Base-by-base conservation (phyloP, 2,797 vertebrate genomes). In the Balearica regulorum region DNA sequence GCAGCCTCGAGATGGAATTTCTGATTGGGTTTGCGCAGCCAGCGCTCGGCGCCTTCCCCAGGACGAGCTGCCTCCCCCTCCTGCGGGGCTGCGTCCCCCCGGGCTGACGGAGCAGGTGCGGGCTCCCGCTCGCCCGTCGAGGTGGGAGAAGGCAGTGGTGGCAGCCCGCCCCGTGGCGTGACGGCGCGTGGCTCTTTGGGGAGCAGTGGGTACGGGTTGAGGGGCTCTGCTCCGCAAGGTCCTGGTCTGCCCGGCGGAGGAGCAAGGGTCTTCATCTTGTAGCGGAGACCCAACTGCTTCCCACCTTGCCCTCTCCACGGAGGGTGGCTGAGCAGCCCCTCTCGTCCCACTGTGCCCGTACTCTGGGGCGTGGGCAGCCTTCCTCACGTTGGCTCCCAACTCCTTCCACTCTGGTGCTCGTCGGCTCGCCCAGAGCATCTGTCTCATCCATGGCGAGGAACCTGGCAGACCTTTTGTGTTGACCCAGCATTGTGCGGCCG, bases 1-100 rank as follows among this genome's bases (percentile, higher is more conserved):
- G 90, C 95, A 93, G 95, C 95, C 61, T 87, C 3, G n/a, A 94
- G 96, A 96, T 97, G 96, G 96, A 97, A 97, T 97, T 97, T 97
- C 92, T 96, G 96, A 96, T 94, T 5, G 92, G 94, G 46, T 77
- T 96, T 31, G 1, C 2, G 5, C 95, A 94, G 96, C 88, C 92
- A 28, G 87, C 28, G 1, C 86, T 93, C 48, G 24, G 92, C 64
- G 51, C 90, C 75, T 72, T 72, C 84, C 58, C 81, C 1, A 6
- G 80, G 82, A 76, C 0, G 22, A 71, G 92, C 90, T 53, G 88
- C 83, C 79, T 93, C 41, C 25, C 29, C 2, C 19, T 89, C 54
- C 73, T 29, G 76, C 0, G 0, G 76, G 35, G 54, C 82, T 2
- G 17, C 5, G 1, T 77, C 20, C 62, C 44, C 54, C 24, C 0